These are phyloP conservation scores for Proterorhinus semilunaris DNA, from an alignment of 2,113 vertebrate genomes.

Conservation along the genomic window DNA sequence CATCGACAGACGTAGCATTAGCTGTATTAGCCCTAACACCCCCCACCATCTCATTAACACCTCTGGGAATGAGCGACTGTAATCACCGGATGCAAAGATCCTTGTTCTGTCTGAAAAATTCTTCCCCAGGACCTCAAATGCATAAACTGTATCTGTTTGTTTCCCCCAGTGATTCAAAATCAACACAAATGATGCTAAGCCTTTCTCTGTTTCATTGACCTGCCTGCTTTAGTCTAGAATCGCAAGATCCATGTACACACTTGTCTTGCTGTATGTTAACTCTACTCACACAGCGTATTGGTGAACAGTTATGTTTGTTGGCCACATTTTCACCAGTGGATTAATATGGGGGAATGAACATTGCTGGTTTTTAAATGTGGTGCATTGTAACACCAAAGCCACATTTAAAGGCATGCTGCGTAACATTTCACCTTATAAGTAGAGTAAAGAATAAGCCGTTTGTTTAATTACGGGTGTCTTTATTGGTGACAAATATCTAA, in stretches of 20 bases:
- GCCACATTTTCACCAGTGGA: not conserved
- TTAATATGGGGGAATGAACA: not conserved
- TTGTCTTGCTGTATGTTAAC: not conserved
- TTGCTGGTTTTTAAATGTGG: too few species aligned
- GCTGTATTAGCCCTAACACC: constrained; percentile 32
- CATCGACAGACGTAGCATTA: constrained; percentile 29
- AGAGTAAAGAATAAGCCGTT: too few species aligned
- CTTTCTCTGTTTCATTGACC: constrained; percentile 40
- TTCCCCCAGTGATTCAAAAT: constrained; percentile 37
- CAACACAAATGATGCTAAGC: constrained; percentile 51
- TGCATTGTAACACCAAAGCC: too few species aligned
- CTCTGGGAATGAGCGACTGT: constrained; percentile 70
- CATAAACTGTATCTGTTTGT: constrained; percentile 12
- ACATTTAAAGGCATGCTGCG: too few species aligned
- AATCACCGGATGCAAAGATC: constrained; percentile 78
- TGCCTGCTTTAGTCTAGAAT: constrained; percentile 29
- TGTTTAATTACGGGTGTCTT: too few species aligned
- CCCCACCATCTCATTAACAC: constrained; percentile 66
- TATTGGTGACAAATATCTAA: too few species aligned
- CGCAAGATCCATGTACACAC: not conserved
- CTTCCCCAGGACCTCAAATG: constrained; percentile 41
- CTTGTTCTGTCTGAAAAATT: constrained; percentile 61
- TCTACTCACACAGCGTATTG: not conserved
- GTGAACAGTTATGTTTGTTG: not conserved
- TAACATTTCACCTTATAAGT: too few species aligned